These are phyloP conservation scores for Metopia argyrocephala DNA, from an alignment of 2,888 invertebrate genomes.

Conservation along the genomic window DNA sequence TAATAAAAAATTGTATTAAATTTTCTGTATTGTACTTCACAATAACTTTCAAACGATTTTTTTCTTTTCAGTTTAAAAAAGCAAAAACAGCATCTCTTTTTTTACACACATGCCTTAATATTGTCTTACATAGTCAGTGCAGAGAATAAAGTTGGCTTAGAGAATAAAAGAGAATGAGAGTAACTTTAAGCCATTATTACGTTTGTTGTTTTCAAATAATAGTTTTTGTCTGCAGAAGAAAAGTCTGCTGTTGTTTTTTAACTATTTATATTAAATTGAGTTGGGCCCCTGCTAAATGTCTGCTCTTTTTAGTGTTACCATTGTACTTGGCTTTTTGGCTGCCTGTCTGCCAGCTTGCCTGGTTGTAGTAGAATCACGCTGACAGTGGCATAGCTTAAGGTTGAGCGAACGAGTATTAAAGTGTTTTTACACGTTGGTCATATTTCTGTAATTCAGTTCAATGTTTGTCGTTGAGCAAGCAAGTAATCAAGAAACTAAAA, in stretches of 20 bases:
- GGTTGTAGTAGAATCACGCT: background rate
- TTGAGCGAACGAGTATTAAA: conserved; percentile 49
- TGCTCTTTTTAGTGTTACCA: conserved; percentile 57
- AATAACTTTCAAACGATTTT: background rate
- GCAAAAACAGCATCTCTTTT: background rate
- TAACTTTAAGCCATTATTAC: background rate
- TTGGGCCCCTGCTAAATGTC: conserved; percentile 35
- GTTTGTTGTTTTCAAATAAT: background rate
- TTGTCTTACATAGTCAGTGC: conserved; percentile 11
- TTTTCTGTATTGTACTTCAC: background rate
- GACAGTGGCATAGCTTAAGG: conserved; percentile 32
- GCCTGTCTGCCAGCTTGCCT: conserved; percentile 5
- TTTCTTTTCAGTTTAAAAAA: background rate
- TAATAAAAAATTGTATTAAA: background rate
- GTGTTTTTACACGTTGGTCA: conserved; percentile 56
- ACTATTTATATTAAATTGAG: conserved; percentile 36
- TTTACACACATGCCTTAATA: background rate
- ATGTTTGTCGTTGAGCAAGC: conserved; percentile 56
- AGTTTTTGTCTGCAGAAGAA: conserved; percentile 22
- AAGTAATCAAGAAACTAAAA: conserved; percentile 37
- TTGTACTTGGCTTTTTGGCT: conserved; percentile 38
- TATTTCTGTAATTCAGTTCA: conserved; percentile 57
- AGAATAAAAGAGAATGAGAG: conserved; percentile 8
- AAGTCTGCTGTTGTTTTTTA: conserved; percentile 30
- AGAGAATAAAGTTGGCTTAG: conserved; percentile 21